Evolutionary conservation across 2,888 invertebrate species (phyloP).

Genomic region (Philopedon plagiatum): DNA sequence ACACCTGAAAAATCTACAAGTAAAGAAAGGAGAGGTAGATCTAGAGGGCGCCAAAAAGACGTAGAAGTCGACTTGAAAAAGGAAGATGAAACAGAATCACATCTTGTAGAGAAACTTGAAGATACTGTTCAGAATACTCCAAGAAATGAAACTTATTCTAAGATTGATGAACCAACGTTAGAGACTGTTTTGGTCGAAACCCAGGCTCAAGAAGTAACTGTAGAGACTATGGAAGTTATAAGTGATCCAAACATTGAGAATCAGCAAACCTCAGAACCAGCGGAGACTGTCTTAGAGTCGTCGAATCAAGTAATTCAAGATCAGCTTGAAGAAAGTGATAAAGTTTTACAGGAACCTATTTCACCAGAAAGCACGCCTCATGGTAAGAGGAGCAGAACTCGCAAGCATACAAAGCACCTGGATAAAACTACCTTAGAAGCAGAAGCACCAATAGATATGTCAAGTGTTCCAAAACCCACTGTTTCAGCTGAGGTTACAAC

Average conservation of each 20-base stretch:
- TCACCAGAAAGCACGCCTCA: background rate
- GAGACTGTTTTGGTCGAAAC: no score
- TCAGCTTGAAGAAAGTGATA: background rate
- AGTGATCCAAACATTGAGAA: background rate
- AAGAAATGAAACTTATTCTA: no score
- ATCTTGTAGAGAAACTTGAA: no score
- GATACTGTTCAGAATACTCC: no score
- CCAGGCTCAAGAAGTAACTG: background rate
- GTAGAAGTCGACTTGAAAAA: background rate
- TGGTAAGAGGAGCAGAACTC: background rate
- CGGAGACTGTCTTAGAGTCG: background rate
- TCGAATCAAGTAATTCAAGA: background rate
- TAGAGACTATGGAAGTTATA: background rate
- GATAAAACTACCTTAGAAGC: background rate
- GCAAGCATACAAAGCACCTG: background rate
- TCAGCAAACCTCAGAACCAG: background rate
- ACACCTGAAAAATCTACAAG: background rate
- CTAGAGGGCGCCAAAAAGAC: conserved; percentile 7
- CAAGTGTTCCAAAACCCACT: background rate
- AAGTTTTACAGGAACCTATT: background rate
- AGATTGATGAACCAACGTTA: no score
- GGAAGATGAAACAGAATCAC: background rate
- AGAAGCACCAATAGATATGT: background rate
- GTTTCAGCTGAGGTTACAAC: background rate
- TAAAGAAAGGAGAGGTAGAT: conserved; percentile 14